A percentile compares a stretch with the other conserved stretches of the same genome.
These are phyloP conservation scores for Brachionus sp. DNA, from an alignment of 1,140 invertebrate species.

Conservation along the genomic window DNA sequence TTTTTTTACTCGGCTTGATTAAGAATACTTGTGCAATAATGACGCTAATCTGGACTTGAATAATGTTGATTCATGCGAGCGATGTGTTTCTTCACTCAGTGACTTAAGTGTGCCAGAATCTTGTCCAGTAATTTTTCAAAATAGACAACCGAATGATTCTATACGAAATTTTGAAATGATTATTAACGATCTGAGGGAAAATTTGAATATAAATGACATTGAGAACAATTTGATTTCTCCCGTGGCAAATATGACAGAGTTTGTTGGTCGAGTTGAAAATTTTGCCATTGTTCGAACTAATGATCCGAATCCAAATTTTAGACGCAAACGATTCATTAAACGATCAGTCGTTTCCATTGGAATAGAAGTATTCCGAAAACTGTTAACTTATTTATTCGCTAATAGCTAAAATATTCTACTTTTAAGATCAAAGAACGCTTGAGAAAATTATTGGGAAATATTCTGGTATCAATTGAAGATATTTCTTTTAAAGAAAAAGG, in stretches of 20 bases:
- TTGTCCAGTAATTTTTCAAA: not conserved
- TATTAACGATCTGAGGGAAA: not conserved
- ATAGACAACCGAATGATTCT: not conserved
- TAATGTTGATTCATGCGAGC: not conserved
- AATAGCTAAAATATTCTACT: not conserved
- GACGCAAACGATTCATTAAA: not conserved
- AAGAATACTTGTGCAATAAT: not conserved
- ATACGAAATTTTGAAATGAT: not conserved
- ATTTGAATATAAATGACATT: not conserved
- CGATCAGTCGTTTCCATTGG: not conserved
- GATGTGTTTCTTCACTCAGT: not conserved
- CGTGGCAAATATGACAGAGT: not conserved
- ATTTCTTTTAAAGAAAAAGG: not conserved
- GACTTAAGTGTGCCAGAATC: not conserved
- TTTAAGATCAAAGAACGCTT: not conserved
- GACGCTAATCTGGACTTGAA: not conserved
- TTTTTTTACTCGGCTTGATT: not conserved
- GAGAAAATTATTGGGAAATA: not conserved
- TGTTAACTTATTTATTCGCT: not conserved
- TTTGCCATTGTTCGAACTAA: constrained; percentile 1
- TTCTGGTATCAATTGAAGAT: not conserved
- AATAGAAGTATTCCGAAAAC: not conserved
- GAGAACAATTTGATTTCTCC: not conserved
- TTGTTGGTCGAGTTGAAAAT: not conserved
- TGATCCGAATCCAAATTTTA: not conserved